A percentile compares a stretch with the other conserved stretches of the same genome.
These are phyloP conservation scores for Dendrolimus punctatus DNA, from an alignment of 1,140 invertebrate genomes.

Conservation along the genomic window DNA sequence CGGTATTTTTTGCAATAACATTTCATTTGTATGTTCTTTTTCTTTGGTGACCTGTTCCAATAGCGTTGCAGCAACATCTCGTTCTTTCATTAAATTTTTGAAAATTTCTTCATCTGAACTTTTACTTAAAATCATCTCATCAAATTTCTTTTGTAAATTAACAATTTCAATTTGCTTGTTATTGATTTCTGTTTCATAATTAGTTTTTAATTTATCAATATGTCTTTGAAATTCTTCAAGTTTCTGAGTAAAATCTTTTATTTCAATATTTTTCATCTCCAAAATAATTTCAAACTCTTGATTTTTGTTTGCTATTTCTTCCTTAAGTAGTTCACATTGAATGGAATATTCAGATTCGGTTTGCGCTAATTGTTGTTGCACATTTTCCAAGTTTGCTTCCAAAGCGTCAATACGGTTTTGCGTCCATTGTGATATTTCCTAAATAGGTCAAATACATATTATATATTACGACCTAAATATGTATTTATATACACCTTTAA, in stretches of 20 bases:
- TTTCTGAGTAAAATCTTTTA: slow-evolving; percentile 32
- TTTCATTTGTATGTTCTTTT: slow-evolving; percentile 13
- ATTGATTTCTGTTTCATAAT: slow-evolving; percentile 20
- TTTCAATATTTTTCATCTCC: slow-evolving; percentile 32
- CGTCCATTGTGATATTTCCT: slow-evolving; percentile 29
- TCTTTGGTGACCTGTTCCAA: slow-evolving; percentile 8
- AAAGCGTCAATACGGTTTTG: slow-evolving; percentile 29
- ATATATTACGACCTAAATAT: neutral
- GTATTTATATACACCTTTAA: no score
- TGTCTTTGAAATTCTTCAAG: slow-evolving; percentile 25
- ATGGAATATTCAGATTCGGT: slow-evolving; percentile 27
- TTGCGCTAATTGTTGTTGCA: slow-evolving; percentile 33
- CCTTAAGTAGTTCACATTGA: slow-evolving; percentile 25
- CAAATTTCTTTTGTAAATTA: slow-evolving; percentile 14
- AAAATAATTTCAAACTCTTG: slow-evolving; percentile 26
- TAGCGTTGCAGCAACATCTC: slow-evolving; percentile 11
- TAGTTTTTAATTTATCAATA: slow-evolving; percentile 24
- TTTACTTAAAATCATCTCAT: slow-evolving; percentile 10
- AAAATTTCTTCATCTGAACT: slow-evolving; percentile 1
- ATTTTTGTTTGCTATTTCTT: slow-evolving; percentile 29
- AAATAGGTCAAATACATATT: slow-evolving; percentile 25
- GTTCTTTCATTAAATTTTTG: slow-evolving; percentile 11
- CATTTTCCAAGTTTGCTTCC: slow-evolving; percentile 32
- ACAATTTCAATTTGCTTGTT: slow-evolving; percentile 13
- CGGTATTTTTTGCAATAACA: slow-evolving; percentile 11